Evolutionary conservation across 2,888 invertebrate species (phyloP).

Genomic region (Idaea straminata): DNA sequence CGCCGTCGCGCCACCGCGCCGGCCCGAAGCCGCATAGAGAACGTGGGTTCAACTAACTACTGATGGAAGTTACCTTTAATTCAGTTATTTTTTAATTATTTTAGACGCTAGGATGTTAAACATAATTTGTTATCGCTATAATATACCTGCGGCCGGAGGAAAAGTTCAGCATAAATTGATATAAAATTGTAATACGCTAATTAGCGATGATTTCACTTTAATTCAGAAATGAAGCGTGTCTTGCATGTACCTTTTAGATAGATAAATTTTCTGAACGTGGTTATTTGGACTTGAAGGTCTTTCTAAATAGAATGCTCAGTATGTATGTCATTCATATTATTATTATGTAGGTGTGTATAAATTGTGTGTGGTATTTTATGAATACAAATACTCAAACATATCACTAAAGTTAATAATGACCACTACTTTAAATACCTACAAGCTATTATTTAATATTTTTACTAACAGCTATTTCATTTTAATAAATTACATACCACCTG

Average conservation of each 20-base stretch:
- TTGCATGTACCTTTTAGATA: conserved; percentile 74
- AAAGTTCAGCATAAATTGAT: conserved; percentile 70
- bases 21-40: conserved; percentile 12
- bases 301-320: conserved; percentile 11
- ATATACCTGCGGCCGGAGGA: conserved; percentile 55
- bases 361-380: conserved; percentile 15
- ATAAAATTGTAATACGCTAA: conserved; percentile 4
- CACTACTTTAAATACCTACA: not conserved
- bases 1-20: no score
- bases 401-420: conserved; percentile 19
- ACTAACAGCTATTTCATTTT: not conserved
- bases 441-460: not conserved
- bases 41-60: conserved; percentile 33
- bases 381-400: conserved; percentile 23
- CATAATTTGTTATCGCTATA: conserved; percentile 67
- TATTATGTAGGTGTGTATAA: conserved; percentile 23
- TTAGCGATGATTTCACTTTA: conserved; percentile 6
- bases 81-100: conserved; percentile 71
- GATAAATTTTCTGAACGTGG: conserved; percentile 38
- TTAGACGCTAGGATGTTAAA: conserved; percentile 68
- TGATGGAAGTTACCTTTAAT: conserved; percentile 78
- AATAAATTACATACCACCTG: not conserved
- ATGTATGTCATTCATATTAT: not conserved
- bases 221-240: conserved; percentile 43
- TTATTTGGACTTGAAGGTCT: conserved; percentile 25